Percentiles rank a stretch among this genome's conserved stretches.
Evolutionary conservation across 1,140 invertebrate genomes (phyloP).

Genomic region (Trichomalopsis sarcophagae): DNA sequence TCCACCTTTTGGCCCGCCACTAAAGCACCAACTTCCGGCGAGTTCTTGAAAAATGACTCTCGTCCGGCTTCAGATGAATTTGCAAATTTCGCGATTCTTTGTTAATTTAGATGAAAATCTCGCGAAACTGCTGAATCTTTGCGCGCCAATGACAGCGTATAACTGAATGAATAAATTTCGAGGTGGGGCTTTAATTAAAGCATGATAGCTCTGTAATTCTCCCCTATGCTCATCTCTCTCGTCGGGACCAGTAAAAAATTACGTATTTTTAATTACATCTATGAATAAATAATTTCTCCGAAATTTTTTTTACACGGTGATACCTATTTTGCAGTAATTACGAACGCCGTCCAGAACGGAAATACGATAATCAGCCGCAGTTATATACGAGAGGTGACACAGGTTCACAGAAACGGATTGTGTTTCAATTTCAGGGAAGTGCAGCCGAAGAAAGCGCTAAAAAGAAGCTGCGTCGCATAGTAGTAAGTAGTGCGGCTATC

Average conservation of each 20-base stretch:
- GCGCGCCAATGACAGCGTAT: slow-evolving; percentile 5
- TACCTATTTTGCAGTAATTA: neutral
- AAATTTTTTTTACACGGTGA: neutral
- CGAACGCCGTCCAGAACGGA: neutral
- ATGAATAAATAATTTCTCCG: slow-evolving; percentile 34
- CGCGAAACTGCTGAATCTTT: slow-evolving; percentile 23
- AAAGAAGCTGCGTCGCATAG: slow-evolving; percentile 19
- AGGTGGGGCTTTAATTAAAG: slow-evolving; percentile 28
- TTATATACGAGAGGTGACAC: neutral
- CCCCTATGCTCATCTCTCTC: neutral
- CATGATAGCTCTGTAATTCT: neutral
- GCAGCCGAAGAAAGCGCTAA: neutral
- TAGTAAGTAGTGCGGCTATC: neutral
- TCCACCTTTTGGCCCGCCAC: slow-evolving; percentile 1
- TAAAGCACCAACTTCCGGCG: slow-evolving; percentile 26
- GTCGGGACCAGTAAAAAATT: slow-evolving; percentile 16
- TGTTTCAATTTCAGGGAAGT: slow-evolving; percentile 30
- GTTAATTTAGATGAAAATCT: slow-evolving; percentile 50
- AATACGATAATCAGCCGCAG: neutral
- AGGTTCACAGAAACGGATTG: slow-evolving; percentile 4
- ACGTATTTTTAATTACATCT: slow-evolving; percentile 41
- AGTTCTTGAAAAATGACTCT: slow-evolving; percentile 41
- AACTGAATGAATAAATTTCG: slow-evolving; percentile 42
- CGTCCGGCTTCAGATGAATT: slow-evolving; percentile 33
- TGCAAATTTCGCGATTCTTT: slow-evolving; percentile 36